These are phyloP conservation scores for Xylocampa areola DNA, from an alignment of 2,888 invertebrate genomes.

Conservation along the genomic window DNA sequence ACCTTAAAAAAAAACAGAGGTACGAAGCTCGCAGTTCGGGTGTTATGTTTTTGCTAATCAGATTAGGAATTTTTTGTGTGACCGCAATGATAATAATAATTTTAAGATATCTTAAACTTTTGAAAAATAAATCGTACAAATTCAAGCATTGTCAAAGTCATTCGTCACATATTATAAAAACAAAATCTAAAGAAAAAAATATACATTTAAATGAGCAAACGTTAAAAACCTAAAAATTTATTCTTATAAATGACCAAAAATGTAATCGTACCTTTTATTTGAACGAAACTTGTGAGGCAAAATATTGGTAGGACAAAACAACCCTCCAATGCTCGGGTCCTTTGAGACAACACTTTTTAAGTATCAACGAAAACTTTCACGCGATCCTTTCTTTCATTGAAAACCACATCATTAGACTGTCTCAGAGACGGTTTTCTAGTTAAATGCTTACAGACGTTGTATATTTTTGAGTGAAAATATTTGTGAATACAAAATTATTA, in stretches of 20 bases:
- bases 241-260: conserved; percentile 15
- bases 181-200: too few relatives aligned
- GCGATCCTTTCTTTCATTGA: conserved; percentile 60
- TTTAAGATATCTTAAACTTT: too few relatives aligned
- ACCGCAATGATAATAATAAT: too few relatives aligned
- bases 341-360: conserved; percentile 67
- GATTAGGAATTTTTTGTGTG: too few relatives aligned
- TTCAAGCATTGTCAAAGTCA: too few relatives aligned
- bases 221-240: too few relatives aligned
- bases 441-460: conserved; percentile 33
- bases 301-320: conserved; percentile 50
- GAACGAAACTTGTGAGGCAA: conserved; percentile 38
- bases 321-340: conserved; percentile 51
- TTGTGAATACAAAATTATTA: conserved; percentile 7
- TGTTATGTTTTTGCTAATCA: too few relatives aligned
- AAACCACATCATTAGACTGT: conserved; percentile 74
- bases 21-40: too few relatives aligned
- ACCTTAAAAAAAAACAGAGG: too few relatives aligned
- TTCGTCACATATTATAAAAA: too few relatives aligned
- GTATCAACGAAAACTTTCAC: conserved; percentile 65
- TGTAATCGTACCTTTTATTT: conserved; percentile 47
- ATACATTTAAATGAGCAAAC: conserved; percentile 17
- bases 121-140: too few relatives aligned
- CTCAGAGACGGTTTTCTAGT: conserved; percentile 43
- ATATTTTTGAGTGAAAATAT: conserved; percentile 13